Evolutionary conservation across 2,888 invertebrate genomes (phyloP).

Genomic region (Lasioglossum villosulum): DNA sequence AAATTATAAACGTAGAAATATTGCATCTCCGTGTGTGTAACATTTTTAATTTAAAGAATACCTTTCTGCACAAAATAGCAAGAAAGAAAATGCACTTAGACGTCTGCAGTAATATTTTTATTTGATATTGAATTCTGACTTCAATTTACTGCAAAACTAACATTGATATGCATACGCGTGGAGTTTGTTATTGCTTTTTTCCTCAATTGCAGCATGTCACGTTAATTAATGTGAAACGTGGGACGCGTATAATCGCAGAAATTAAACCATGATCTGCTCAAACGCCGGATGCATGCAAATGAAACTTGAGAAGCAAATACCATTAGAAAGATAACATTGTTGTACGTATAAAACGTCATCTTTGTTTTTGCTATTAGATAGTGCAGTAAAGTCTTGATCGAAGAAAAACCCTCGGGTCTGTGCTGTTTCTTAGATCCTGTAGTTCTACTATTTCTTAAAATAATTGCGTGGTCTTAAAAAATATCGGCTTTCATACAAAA

Average conservation of each 20-base stretch:
- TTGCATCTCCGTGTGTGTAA: background rate
- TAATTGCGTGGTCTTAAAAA: no score
- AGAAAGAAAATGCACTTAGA: background rate
- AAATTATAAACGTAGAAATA: background rate
- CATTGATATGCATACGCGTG: background rate
- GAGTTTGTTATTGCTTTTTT: background rate
- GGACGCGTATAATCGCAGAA: conserved; percentile 39
- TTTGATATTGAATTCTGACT: background rate
- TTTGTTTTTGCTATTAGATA: background rate
- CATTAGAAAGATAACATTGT: background rate
- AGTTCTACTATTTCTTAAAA: no score
- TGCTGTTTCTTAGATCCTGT: no score
- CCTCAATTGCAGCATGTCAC: background rate
- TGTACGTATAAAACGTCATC: conserved; percentile 16
- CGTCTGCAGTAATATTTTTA: background rate
- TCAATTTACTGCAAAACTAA: background rate
- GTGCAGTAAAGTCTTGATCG: background rate
- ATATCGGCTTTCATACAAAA: no score
- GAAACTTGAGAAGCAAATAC: conserved; percentile 49
- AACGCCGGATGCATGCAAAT: conserved; percentile 35
- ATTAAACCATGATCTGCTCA: conserved; percentile 52
- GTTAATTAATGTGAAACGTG: conserved; percentile 8
- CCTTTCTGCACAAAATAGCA: background rate
- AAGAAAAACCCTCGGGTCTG: no score
- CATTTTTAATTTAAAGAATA: background rate